Evolutionary conservation across 2,113 vertebrate genomes (phyloP).

Genomic region (Pteruthius melanotis): DNA sequence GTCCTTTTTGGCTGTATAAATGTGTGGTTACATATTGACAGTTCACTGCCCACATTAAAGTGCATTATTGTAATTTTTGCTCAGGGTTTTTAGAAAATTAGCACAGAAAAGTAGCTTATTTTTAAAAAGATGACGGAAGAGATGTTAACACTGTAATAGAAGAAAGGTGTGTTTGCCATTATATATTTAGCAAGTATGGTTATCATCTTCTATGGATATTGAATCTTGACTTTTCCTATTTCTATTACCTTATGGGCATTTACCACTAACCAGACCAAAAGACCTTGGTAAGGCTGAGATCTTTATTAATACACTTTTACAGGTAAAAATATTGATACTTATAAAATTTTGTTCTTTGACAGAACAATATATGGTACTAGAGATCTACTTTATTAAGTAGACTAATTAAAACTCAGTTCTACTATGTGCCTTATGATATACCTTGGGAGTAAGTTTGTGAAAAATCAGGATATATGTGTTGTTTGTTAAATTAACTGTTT

Average conservation of each 20-base stretch:
- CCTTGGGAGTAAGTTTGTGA: conserved; percentile 99
- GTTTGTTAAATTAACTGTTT: conserved; percentile 97
- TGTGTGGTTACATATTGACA: conserved; percentile 87
- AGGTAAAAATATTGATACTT: conserved; percentile 89
- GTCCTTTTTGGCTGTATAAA: conserved; percentile 77
- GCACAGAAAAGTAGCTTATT: conserved; percentile 87
- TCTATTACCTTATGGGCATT: conserved; percentile 89
- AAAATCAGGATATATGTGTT: conserved; percentile 99
- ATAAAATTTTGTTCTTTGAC: conserved; percentile 94
- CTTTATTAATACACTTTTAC: conserved; percentile 85
- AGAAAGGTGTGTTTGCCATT: conserved; percentile 79
- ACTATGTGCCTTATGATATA: conserved; percentile 99
- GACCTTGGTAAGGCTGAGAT: conserved; percentile 88
- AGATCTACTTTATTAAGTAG: conserved; percentile 94
- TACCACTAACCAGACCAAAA: conserved; percentile 98
- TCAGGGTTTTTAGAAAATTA: conserved; percentile 94
- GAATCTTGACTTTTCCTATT: conserved; percentile 85
- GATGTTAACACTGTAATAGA: conserved; percentile 83
- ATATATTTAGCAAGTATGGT: conserved; percentile 82
- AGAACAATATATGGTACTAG: conserved; percentile 95
- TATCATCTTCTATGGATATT: conserved; percentile 79
- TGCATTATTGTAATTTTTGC: conserved; percentile 96
- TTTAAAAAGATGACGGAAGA: conserved; percentile 80
- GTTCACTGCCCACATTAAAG: conserved; percentile 92
- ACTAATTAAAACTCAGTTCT: conserved; percentile 98